Conservation (phyloP, 2,113 vertebrate genomes). For the Aspidoscelis tigris region DNA sequence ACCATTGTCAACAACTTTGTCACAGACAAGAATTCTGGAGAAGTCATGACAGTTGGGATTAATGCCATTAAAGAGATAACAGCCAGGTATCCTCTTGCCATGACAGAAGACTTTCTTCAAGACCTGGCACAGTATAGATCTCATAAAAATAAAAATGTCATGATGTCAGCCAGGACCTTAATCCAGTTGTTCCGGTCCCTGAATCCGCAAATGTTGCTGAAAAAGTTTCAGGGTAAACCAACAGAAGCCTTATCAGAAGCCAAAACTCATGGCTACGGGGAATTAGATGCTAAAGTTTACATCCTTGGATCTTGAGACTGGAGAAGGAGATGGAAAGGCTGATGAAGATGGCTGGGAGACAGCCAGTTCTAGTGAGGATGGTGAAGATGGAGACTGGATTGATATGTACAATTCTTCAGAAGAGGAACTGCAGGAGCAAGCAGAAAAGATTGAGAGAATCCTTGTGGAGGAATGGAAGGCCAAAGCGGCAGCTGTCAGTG, state of each 20-base stretch:
- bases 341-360: constrained; percentile 91
- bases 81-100: constrained; percentile 89
- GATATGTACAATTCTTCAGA: constrained; percentile 92
- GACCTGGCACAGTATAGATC: constrained; percentile 92
- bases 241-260: too few relatives aligned
- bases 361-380: constrained; percentile 83
- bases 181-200: too few relatives aligned
- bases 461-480: constrained; percentile 85
- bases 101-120: constrained; percentile 92
- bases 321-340: too few relatives aligned
- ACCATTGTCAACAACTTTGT: constrained; percentile 98
- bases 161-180: too few relatives aligned
- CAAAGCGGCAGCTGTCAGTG: constrained; percentile 87
- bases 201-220: too few relatives aligned
- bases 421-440: constrained; percentile 87
- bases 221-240: too few relatives aligned
- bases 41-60: constrained; percentile 98
- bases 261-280: too few relatives aligned
- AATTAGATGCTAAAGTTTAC: too few relatives aligned
- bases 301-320: too few relatives aligned
- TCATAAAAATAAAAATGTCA: constrained; percentile 94
- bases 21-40: constrained; percentile 96
- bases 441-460: constrained; percentile 85
- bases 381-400: constrained; percentile 90
- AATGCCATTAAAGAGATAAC: constrained; percentile 96